Percentiles rank a stretch among this genome's conserved stretches.
These are phyloP conservation scores for Sander vitreus DNA, from an alignment of 2,113 vertebrate species.

Conservation along the genomic window DNA sequence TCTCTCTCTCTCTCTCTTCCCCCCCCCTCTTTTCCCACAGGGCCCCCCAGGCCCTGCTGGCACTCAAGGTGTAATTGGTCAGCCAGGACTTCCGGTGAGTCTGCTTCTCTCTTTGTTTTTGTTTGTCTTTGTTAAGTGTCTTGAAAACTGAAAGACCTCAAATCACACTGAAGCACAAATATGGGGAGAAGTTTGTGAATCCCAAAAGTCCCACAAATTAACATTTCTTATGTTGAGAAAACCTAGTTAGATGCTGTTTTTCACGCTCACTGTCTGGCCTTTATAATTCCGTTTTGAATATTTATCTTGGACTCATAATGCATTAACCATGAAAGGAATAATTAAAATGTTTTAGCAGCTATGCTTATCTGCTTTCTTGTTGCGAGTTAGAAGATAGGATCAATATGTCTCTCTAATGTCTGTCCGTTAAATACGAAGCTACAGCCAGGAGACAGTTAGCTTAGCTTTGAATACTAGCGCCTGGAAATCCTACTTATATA, in stretches of 20 bases:
- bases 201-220: neutral
- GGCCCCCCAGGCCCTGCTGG: conserved; percentile 85
- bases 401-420: neutral
- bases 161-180: neutral
- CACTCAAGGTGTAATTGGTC: conserved; percentile 93
- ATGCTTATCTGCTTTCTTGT: neutral
- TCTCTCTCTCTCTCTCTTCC: neutral
- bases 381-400: neutral
- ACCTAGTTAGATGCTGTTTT: neutral
- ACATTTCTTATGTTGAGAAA: neutral
- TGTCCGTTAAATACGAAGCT: neutral
- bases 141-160: neutral
- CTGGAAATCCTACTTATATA: too few relatives aligned
- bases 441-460: too few relatives aligned
- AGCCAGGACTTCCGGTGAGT: conserved; percentile 87
- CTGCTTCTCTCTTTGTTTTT: neutral
- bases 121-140: neutral
- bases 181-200: neutral
- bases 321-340: neutral
- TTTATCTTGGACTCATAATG: neutral
- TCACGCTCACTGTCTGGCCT: neutral
- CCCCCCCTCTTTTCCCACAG: conserved; percentile 51
- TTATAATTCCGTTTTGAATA: neutral
- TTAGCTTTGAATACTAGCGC: too few relatives aligned
- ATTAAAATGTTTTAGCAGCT: neutral